Base-by-base conservation (phyloP, 2,113 vertebrate species). In the Hystrix cristata region DNA sequence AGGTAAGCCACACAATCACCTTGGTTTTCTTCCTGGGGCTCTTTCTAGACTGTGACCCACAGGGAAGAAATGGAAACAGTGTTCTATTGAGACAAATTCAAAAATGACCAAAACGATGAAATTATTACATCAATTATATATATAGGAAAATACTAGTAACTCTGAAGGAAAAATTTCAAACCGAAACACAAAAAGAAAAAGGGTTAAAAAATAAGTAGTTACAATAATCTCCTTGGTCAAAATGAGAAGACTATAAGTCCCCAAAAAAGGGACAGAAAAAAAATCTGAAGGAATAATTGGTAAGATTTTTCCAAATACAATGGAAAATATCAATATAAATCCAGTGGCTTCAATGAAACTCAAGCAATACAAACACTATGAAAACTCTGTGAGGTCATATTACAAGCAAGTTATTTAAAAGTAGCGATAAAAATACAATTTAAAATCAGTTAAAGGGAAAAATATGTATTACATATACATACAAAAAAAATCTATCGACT, bases 121-220 rank as follows among this genome's bases (percentile, higher is more conserved):
- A 78, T 64, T 78, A 38, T 38, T 38, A 38, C 38, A 38, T 38
- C 38, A 38, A 38, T 38, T 38, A 38, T 64, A 55, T 55, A 46
- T 29, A 84, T 34, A 93, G 4, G 7, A 48, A 90, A 80, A 72
- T 4, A 31, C 23, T 16, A 85, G 38, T 57, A 15, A 86, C 25
- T 60, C 43, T 55, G 46, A 62, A 85, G 29, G 86, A 31, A 64
- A 48, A 29, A 9, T 90, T 86, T 55, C n/a, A 80, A 55, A 46
- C 10, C 62, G 72, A 94, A 78, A 10, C 79, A 53, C 16, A 90
- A n/a, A 93, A 38, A 38, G 29, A 25, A 90, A 94, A 90, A 62
- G 1, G 3, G 3, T 4, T 72, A n/a, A 72, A 72, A 72, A 71
- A 72, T 6, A 38, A 8, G 18, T 15, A 72, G 6, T 46, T 71